A percentile compares a stretch with the other conserved stretches of the same genome.
These are phyloP conservation scores for Parauchenoglanis punctatus DNA, from an alignment of 2,797 vertebrate species.

Conservation along the genomic window DNA sequence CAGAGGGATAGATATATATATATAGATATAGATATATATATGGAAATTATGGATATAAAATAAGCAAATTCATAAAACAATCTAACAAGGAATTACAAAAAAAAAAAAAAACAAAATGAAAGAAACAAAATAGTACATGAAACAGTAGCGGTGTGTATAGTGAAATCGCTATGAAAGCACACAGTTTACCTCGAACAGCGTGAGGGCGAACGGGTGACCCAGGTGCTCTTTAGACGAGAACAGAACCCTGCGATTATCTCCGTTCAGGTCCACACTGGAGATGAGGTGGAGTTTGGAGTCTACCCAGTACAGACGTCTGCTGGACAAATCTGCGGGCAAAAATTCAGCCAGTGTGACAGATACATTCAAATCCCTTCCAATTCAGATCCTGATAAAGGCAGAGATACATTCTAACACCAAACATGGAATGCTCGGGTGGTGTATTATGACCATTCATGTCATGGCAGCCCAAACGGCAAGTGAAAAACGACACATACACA, in stretches of 20 bases:
- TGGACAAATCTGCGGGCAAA: slow-evolving; percentile 84
- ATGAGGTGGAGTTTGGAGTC: slow-evolving; percentile 96
- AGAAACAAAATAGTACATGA: too few relatives aligned
- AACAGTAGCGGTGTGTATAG: neutral
- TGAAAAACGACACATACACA: neutral
- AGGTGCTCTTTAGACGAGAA: slow-evolving; percentile 88
- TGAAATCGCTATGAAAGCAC: neutral
- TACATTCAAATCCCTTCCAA: neutral
- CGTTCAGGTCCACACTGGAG: slow-evolving; percentile 92
- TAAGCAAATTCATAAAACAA: too few relatives aligned
- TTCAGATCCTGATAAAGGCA: neutral
- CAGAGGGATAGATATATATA: too few relatives aligned
- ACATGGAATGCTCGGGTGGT: neutral
- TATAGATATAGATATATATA: too few relatives aligned
- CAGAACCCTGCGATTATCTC: slow-evolving; percentile 90
- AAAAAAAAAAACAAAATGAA: neutral
- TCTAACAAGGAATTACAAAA: too few relatives aligned
- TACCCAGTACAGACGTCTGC: slow-evolving; percentile 96
- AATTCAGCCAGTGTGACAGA: neutral
- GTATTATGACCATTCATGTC: neutral
- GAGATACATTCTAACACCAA: neutral
- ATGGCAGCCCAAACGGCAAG: neutral
- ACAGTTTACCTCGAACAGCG: slow-evolving; percentile 90
- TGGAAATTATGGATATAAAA: too few relatives aligned
- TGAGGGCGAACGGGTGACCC: slow-evolving; percentile 92